Evolutionary conservation across 2,113 vertebrate genomes (phyloP), one percentile per base, ranked within the genome.

Genomic region (Hemiprocne comata): DNA sequence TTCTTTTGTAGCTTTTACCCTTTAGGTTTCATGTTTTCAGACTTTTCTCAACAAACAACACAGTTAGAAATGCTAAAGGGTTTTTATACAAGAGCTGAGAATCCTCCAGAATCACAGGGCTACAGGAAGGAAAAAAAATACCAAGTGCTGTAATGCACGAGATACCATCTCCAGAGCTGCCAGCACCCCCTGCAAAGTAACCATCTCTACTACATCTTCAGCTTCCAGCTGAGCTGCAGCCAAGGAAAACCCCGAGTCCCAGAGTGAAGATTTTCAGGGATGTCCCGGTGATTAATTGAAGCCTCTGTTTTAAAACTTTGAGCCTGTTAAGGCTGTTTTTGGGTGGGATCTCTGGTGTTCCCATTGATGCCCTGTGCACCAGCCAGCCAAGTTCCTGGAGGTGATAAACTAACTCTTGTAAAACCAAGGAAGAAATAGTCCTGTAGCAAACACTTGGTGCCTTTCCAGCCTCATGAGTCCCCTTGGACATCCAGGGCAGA

Each of bases 31-130:
- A 3, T 18, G 40, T 87, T 95, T 85, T 85, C 89, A 58, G 81
- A 77, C 28, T 86, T 83, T 92, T 77, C 67, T 66, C 64, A 33
- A 58, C 65, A 44, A 85, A 70, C 69, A 58, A 5, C n/a, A 16
- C 19, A 19, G 79, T 3, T 57, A 89, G 72, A 89, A 89, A 65
- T 13, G 65, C 44, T 67, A 36, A 65, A n/a, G 7, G 1, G 1
- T 44, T 87, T 91, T 65, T 20, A 53, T 76, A 18, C 40, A 86
- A 73, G 72, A 77, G 64, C 79, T 86, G 90, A 87, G 91, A 79
- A 87, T 75, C 65, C 74, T 84, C 77, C 89, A 44, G 76, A 64
- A 75, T 89, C 61, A 7, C 60, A 14, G 72, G 31, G 73, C 67
- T 90, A 53, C 5, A 1, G 51, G 61, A 57, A 36, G 40, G 18